Evolutionary conservation across 2,797 vertebrate species (phyloP).

Genomic region (Poecile montanus): DNA sequence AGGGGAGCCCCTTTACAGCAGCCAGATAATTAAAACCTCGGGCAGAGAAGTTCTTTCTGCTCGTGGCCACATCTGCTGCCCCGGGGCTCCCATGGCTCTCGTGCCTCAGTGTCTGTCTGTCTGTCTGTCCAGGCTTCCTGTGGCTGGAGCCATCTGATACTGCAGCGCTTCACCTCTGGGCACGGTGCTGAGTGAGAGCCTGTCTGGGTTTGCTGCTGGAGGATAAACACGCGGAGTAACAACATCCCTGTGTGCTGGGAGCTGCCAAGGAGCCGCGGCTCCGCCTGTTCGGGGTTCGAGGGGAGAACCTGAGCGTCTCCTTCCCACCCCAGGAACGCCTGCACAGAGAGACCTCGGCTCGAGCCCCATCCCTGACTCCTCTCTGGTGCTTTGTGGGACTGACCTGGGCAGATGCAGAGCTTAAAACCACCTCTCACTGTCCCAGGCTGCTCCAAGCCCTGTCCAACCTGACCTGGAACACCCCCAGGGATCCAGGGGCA

Average conservation of each 20-base stretch:
- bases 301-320: fast-evolving
- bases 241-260: fast-evolving
- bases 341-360: fast-evolving
- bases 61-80: background rate
- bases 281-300: fast-evolving
- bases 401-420: background rate
- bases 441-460: background rate
- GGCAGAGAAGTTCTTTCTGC: background rate
- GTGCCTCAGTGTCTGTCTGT: background rate
- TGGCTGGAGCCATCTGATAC: background rate
- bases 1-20: background rate
- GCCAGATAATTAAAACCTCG: background rate
- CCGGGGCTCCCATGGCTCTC: background rate
- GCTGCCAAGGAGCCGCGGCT: fast-evolving
- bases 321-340: background rate
- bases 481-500: background rate
- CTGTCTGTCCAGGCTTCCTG: background rate
- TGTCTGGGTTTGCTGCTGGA: background rate
- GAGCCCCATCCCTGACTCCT: fast-evolving
- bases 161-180: background rate
- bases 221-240: fast-evolving
- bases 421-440: fast-evolving
- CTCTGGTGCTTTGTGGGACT: fast-evolving
- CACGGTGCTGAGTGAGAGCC: fast-evolving
- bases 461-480: background rate